Evolutionary conservation across 2,888 invertebrate species (phyloP).

Genomic region (Buathra laborator): DNA sequence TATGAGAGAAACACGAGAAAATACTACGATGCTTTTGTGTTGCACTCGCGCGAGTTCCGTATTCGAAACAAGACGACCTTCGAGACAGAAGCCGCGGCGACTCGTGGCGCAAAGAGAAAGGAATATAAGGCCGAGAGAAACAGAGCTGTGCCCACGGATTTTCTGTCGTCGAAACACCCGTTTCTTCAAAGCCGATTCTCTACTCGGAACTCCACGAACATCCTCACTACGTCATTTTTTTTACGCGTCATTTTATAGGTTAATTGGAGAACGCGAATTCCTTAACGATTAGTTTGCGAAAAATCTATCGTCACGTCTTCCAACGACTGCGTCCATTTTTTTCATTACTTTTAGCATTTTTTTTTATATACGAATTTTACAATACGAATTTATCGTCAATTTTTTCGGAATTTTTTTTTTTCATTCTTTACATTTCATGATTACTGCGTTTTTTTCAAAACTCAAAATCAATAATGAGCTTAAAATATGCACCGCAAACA

Average conservation of each 20-base stretch:
- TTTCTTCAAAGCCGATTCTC: conserved; percentile 16
- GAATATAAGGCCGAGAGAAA: conserved; percentile 58
- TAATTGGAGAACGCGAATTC: neutral
- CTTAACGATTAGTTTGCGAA: neutral
- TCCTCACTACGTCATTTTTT: conserved; percentile 1
- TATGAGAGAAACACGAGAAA: conserved; percentile 7
- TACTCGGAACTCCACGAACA: conserved; percentile 36
- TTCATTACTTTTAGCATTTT: too few species aligned
- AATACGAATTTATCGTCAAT: too few species aligned
- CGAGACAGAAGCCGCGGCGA: conserved; percentile 44
- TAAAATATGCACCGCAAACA: too few species aligned
- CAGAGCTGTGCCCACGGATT: conserved; percentile 42
- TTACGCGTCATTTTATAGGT: neutral
- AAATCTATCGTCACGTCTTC: neutral
- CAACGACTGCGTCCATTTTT: neutral
- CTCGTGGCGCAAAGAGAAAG: conserved; percentile 65
- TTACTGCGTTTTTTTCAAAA: too few species aligned
- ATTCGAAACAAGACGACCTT: conserved; percentile 69
- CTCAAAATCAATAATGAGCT: too few species aligned
- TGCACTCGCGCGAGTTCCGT: conserved; percentile 67
- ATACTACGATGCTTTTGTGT: conserved; percentile 15
- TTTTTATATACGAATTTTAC: too few species aligned
- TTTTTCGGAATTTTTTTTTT: too few species aligned
- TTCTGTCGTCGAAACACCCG: conserved; percentile 53
- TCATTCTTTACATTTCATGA: too few species aligned